These are phyloP conservation scores for Myiothlypis coronata DNA, from an alignment of 2,797 vertebrate genomes.

Conservation along the genomic window DNA sequence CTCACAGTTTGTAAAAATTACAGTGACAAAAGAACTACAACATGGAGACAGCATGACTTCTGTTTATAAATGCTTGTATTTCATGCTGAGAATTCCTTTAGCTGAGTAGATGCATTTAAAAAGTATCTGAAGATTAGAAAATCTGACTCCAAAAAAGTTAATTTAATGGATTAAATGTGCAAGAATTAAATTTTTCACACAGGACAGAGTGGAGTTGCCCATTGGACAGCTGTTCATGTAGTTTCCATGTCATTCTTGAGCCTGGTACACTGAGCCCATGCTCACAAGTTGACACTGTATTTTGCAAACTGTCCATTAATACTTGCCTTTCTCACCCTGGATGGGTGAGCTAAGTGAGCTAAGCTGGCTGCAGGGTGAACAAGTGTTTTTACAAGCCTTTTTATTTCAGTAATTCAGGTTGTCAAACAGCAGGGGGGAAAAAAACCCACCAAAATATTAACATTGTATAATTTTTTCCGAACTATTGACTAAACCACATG, in stretches of 20 bases:
- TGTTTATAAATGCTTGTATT: conserved; percentile 46
- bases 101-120: neutral
- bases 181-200: neutral
- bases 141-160: neutral
- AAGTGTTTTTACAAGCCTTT: neutral
- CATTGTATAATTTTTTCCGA: neutral
- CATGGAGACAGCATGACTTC: neutral
- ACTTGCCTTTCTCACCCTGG: neutral
- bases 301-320: neutral
- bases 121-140: neutral
- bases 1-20: neutral
- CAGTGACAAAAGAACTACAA: neutral
- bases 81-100: conserved; percentile 22
- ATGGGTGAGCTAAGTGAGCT: neutral
- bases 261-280: neutral
- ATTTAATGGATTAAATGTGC: neutral
- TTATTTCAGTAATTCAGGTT: neutral
- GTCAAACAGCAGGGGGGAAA: neutral
- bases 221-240: neutral
- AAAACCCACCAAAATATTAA: neutral
- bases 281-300: neutral
- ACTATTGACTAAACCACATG: neutral
- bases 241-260: rapidly evolving
- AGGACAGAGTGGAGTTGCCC: neutral
- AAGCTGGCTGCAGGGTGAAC: neutral